Percentiles rank a stretch among this genome's conserved stretches.
Conservation (phyloP, 2,888 invertebrate genomes). For the Parapristionchus giblindavisi region DNA sequence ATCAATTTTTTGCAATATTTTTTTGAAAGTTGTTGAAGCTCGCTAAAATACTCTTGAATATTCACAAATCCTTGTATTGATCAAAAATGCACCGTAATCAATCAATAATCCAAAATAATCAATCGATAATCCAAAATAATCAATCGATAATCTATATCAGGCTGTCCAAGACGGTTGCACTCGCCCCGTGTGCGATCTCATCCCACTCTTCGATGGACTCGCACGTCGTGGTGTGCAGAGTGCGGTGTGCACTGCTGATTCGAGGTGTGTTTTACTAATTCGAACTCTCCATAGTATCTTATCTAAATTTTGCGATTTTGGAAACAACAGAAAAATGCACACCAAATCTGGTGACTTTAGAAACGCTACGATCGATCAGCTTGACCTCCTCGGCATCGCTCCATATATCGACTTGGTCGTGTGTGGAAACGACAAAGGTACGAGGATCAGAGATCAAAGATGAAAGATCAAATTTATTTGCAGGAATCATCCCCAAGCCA, state of each 20-base stretch:
- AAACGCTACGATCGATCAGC: slow-evolving; percentile 61
- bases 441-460: not conserved
- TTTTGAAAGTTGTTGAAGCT: too few species aligned
- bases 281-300: not conserved
- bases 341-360: slow-evolving; percentile 43
- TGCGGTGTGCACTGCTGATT: slow-evolving; percentile 72
- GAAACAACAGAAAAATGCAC: not conserved
- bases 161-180: slow-evolving; percentile 45
- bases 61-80: too few species aligned
- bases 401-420: slow-evolving; percentile 71
- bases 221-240: slow-evolving; percentile 71
- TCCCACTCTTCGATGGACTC: slow-evolving; percentile 70
- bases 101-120: not conserved
- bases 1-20: too few species aligned
- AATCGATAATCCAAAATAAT: not conserved
- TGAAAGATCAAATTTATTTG: slow-evolving; percentile 28
- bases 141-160: slow-evolving; percentile 1
- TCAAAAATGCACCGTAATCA: too few species aligned
- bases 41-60: too few species aligned
- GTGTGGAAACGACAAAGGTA: slow-evolving; percentile 71
- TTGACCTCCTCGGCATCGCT: slow-evolving; percentile 59
- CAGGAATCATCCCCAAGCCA: slow-evolving; percentile 71
- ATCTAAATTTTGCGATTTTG: not conserved
- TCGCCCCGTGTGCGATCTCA: slow-evolving; percentile 69
- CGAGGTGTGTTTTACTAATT: slow-evolving; percentile 52